phyloP scores from a whole-genome alignment of 2,797 vertebrate genomes.

The Tachyglossus aculeatus region DNA sequence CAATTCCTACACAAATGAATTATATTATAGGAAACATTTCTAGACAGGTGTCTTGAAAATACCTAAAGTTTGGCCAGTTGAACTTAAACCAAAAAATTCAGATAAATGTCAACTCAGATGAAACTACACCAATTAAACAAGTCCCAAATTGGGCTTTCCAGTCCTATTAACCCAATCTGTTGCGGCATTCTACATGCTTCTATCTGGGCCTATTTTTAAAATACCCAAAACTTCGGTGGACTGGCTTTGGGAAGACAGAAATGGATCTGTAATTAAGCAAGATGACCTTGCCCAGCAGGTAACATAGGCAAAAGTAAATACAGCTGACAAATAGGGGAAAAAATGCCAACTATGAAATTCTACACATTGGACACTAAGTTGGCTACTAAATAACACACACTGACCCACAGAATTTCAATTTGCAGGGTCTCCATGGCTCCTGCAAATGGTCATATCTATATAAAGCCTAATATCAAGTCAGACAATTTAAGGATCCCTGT shows the following conservation, averaged over 20 bases:
- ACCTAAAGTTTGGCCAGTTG: background rate
- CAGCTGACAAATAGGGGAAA: background rate
- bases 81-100: background rate
- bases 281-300: background rate
- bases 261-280: background rate
- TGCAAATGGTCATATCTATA: no score
- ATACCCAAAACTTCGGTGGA: background rate
- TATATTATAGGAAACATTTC: constrained; percentile 27
- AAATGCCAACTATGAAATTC: background rate
- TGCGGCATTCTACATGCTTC: constrained; percentile 13
- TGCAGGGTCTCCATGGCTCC: no score
- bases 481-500: no score
- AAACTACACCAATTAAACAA: background rate
- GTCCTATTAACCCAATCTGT: background rate
- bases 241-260: background rate
- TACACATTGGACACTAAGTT: no score
- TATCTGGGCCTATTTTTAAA: constrained; percentile 17
- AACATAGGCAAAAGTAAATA: background rate
- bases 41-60: background rate
- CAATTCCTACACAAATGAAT: constrained; percentile 35
- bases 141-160: background rate
- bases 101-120: background rate
- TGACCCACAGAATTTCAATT: no score
- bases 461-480: no score
- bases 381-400: no score